phyloP scores from a whole-genome alignment of 2,113 vertebrate genomes.

The Cyanoliseus patagonus region DNA sequence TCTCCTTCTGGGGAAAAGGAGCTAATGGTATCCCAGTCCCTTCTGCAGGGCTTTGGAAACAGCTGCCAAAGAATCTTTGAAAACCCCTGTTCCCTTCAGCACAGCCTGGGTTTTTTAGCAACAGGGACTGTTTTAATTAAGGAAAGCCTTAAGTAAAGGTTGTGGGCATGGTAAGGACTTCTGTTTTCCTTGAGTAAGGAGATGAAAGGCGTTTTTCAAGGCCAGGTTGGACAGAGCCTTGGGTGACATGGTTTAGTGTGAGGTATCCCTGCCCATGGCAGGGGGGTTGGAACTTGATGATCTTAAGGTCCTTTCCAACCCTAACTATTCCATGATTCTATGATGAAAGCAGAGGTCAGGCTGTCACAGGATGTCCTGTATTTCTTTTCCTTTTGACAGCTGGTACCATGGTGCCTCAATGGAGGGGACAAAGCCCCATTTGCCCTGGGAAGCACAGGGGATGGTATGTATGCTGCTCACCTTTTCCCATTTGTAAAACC shows the following conservation, averaged over 20 bases:
- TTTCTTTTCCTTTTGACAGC: not conserved
- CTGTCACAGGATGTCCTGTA: not conserved
- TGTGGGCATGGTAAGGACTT: not conserved
- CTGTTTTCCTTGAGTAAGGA: not conserved
- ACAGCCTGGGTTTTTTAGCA: not conserved
- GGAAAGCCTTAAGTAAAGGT: not conserved
- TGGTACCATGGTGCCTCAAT: not conserved
- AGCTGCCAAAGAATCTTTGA: not conserved
- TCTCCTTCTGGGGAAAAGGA: not conserved
- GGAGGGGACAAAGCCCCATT: not conserved
- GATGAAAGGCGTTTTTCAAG: not conserved
- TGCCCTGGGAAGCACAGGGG: not conserved
- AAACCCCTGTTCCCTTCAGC: not conserved
- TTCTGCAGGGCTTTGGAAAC: not conserved
- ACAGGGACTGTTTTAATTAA: not conserved
- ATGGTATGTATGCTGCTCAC: slow-evolving; percentile 38
- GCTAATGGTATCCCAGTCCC: not conserved
- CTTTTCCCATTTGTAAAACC: slow-evolving; percentile 88
- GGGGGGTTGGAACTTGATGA: too few relatives aligned
- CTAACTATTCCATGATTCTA: too few relatives aligned
- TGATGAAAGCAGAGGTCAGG: not conserved
- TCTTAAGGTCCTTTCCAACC: too few relatives aligned
- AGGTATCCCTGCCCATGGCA: too few relatives aligned
- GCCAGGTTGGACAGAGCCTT: too few relatives aligned
- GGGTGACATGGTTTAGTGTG: too few relatives aligned